Evolutionary conservation across 2,888 invertebrate species (phyloP).

Genomic region (Shargacucullia verbasci): DNA sequence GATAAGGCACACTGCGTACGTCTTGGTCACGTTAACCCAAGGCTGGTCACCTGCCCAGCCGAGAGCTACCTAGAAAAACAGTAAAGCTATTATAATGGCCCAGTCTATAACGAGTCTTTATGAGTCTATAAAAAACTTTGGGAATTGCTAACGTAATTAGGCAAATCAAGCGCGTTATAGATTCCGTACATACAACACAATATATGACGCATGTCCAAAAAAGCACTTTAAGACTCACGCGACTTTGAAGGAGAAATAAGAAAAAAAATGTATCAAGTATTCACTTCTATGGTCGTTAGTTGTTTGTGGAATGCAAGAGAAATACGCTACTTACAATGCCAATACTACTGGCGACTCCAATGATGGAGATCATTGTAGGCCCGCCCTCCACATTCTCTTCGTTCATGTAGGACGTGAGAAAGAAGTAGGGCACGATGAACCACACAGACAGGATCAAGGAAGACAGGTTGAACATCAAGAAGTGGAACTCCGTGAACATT

Average conservation of each 20-base stretch:
- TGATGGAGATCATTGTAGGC: slow-evolving; percentile 94
- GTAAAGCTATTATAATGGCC: not conserved
- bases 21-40: slow-evolving; percentile 94
- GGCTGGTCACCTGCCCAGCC: slow-evolving; percentile 97
- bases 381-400: slow-evolving; percentile 91
- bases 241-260: too few relatives aligned
- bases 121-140: too few relatives aligned
- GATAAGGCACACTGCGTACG: slow-evolving; percentile 94
- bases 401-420: slow-evolving; percentile 90
- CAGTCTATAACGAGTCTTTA: too few relatives aligned
- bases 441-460: slow-evolving; percentile 96
- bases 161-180: too few relatives aligned
- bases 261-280: too few relatives aligned
- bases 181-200: too few relatives aligned
- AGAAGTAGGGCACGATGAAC: slow-evolving; percentile 98
- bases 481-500: slow-evolving; percentile 94
- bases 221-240: too few relatives aligned
- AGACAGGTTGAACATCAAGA: slow-evolving; percentile 94
- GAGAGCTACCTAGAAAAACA: slow-evolving; percentile 90
- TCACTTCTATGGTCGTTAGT: not conserved
- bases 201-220: too few relatives aligned
- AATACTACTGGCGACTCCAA: slow-evolving; percentile 96
- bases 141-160: too few relatives aligned
- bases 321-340: slow-evolving; percentile 92
- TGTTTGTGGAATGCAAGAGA: not conserved